Base-by-base conservation (phyloP, 2,888 invertebrate species). In the Nomada goodeniana region DNA sequence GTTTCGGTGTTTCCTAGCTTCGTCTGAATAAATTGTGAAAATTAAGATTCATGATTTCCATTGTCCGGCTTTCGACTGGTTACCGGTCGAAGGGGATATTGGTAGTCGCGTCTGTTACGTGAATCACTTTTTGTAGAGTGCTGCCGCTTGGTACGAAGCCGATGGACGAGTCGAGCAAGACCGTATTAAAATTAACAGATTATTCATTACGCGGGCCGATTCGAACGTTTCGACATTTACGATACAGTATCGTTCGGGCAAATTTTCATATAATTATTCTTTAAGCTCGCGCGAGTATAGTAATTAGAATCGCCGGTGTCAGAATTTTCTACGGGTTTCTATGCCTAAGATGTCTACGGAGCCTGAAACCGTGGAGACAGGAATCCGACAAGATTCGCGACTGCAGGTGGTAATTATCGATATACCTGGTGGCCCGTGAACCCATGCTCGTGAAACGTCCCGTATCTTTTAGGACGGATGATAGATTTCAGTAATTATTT, bases 381-480 rank as follows among this genome's bases (percentile, higher is more conserved):
- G 78, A 70, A 70, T 71, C 60, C 53, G 72, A 60, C 63, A 64
- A 52, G 60, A 42, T 59, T 65, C 36, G 68, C n/a, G 52, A 55
- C 60, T 70, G 61, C 70, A 75, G 50, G 23, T 76, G 70, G 83
- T 65, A 83, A 86, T 86, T 86, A 86, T 78, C 69, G 76, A 44
- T 79, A 69, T 55, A 80, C 73, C 67, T 59, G 73, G 67, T 53
- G 80, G 75, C 74, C 76, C 13, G 20, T 52, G 63, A 71, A 61
- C 70, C 47, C 44, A 13, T 42, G 70, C 67, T 59, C 64, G 70
- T 59, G 47, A 47, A 59, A 68, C 70, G 69, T 65, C 71, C 26
- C n/a, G 69, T 23, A 36, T 76, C 44, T 57, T 52, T 63, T 26
- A 47, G 18, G 61, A 44, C 36, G 15, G 29, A 63, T 20, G 80